A percentile compares a stretch with the other conserved stretches of the same genome.
phyloP scores from a whole-genome alignment of 1,140 invertebrate species.

The Apis florea region DNA sequence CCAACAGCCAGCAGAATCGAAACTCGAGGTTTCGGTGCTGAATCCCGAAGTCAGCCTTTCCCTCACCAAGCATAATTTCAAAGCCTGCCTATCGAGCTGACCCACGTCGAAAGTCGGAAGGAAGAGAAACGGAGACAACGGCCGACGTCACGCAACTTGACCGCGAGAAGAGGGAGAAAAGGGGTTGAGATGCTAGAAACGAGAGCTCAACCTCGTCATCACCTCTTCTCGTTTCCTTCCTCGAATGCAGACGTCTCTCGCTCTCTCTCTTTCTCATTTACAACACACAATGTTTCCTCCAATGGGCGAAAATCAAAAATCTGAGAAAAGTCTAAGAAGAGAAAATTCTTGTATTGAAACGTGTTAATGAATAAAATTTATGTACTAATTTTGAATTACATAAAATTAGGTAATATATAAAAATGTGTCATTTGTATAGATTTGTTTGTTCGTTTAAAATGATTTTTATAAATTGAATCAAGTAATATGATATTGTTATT shows the following conservation, averaged over 20 bases:
- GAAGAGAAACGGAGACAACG: not conserved
- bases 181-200: conserved; percentile 32
- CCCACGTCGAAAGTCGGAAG: not conserved
- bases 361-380: too few species aligned
- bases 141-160: conserved; percentile 25
- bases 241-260: conserved; percentile 15
- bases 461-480: too few species aligned
- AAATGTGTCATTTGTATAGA: too few species aligned
- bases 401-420: too few species aligned
- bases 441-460: too few species aligned
- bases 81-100: conserved; percentile 2
- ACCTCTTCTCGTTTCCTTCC: conserved; percentile 16
- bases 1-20: not conserved
- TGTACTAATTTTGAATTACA: too few species aligned
- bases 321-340: too few species aligned
- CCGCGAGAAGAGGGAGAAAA: conserved; percentile 15
- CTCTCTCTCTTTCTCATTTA: not conserved
- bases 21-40: not conserved
- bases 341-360: too few species aligned
- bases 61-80: not conserved
- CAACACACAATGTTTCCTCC: not conserved
- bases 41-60: not conserved
- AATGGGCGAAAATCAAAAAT: too few species aligned
- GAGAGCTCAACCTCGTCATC: conserved; percentile 31
- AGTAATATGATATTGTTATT: too few species aligned